phyloP scores from a whole-genome alignment of 2,113 vertebrate species.

The Shinisaurus crocodilurus region DNA sequence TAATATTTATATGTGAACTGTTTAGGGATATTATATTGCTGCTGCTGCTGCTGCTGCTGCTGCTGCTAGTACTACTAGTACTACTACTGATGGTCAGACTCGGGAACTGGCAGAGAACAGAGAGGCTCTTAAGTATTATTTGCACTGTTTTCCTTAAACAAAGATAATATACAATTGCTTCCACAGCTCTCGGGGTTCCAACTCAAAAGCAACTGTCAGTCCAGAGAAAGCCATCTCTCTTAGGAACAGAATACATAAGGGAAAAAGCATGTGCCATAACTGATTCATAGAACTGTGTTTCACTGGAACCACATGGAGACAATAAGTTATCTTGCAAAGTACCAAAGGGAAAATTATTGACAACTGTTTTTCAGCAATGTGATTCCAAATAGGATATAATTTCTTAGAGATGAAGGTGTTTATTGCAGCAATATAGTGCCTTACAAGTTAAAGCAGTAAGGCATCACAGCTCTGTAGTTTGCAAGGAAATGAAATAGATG shows the following conservation, averaged over 20 bases:
- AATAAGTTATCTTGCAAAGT: constrained; percentile 14
- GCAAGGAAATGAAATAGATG: background rate
- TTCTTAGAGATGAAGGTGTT: background rate
- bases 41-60: too few species aligned
- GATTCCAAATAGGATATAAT: background rate
- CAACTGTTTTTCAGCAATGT: background rate
- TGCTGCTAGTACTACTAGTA: too few species aligned
- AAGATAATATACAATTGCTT: constrained; percentile 7
- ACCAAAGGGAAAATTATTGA: background rate
- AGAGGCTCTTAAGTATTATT: background rate
- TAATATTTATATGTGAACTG: too few species aligned
- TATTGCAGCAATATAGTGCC: background rate
- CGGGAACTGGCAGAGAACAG: background rate
- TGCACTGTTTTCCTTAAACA: background rate
- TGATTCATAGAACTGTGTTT: background rate
- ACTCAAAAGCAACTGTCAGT: background rate
- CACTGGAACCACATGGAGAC: background rate
- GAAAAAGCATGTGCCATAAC: background rate
- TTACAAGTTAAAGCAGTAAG: constrained; percentile 5
- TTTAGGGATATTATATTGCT: too few species aligned
- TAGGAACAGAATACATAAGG: background rate
- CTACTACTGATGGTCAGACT: background rate
- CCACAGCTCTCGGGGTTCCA: background rate
- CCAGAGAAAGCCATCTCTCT: background rate
- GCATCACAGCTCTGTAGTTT: background rate